These are phyloP conservation scores for Prunella strophiata DNA, from an alignment of 2,797 vertebrate species.

Conservation along the genomic window DNA sequence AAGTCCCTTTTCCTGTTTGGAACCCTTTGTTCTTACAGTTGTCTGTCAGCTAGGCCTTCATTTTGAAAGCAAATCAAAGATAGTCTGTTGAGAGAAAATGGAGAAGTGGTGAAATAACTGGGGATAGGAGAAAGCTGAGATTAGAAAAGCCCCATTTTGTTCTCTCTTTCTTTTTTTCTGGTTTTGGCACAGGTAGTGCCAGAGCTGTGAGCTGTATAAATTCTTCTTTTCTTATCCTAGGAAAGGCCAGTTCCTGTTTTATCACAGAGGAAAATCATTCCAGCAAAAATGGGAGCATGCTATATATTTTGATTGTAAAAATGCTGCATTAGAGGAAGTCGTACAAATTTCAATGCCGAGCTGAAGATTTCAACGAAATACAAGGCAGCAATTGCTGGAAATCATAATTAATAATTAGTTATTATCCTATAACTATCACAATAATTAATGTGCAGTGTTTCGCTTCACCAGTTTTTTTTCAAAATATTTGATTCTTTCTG, in stretches of 20 bases:
- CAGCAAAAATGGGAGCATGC: background rate
- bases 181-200: background rate
- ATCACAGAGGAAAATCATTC: background rate
- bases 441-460: constrained; percentile 60
- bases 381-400: constrained; percentile 22
- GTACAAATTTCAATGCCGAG: background rate
- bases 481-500: constrained; percentile 71
- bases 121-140: background rate
- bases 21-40: background rate
- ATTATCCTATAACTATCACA: constrained; percentile 56
- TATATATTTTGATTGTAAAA: constrained; percentile 34
- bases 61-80: constrained; percentile 19
- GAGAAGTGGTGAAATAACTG: background rate
- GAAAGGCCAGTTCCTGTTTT: constrained; percentile 1
- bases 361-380: constrained; percentile 28
- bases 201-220: background rate
- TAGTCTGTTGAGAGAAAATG: background rate
- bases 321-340: constrained; percentile 25
- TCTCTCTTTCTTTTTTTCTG: background rate
- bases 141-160: background rate
- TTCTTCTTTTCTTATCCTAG: background rate
- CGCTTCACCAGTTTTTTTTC: constrained; percentile 48
- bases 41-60: constrained; percentile 5
- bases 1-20: background rate
- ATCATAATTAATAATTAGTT: constrained; percentile 65